These are phyloP conservation scores for Pygocentrus nattereri DNA, from an alignment of 2,797 vertebrate species.

Conservation along the genomic window DNA sequence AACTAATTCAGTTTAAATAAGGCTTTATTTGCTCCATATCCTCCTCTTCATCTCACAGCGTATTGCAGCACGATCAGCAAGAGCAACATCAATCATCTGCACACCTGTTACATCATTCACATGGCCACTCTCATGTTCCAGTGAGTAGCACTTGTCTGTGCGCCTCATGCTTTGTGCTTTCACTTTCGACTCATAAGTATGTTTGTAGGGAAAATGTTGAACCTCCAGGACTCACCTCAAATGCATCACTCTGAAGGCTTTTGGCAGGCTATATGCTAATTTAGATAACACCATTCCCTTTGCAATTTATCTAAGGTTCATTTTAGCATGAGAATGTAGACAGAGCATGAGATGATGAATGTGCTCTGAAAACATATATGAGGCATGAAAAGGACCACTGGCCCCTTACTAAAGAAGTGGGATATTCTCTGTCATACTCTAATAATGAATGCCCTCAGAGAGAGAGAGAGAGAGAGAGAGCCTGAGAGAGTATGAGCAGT, in stretches of 20 bases:
- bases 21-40: constrained; percentile 43
- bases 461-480: background rate
- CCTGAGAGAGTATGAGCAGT: background rate
- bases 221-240: background rate
- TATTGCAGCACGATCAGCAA: constrained; percentile 19
- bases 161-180: background rate
- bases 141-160: background rate
- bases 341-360: constrained; percentile 24
- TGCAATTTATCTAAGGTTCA: constrained; percentile 33
- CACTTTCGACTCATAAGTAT: constrained; percentile 13
- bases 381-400: constrained; percentile 16
- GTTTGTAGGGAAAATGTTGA: background rate
- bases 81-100: constrained; percentile 22
- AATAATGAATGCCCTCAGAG: constrained; percentile 22
- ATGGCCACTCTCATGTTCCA: background rate
- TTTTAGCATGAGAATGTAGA: constrained; percentile 37
- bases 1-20: background rate
- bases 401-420: constrained; percentile 28
- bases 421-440: constrained; percentile 27
- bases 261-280: constrained; percentile 23
- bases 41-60: constrained; percentile 40
- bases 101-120: constrained; percentile 17
- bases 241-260: constrained; percentile 28
- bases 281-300: constrained; percentile 36
- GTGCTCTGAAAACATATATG: constrained; percentile 26